phyloP scores from a whole-genome alignment of 2,113 vertebrate species.

The Engraulis encrasicolus region DNA sequence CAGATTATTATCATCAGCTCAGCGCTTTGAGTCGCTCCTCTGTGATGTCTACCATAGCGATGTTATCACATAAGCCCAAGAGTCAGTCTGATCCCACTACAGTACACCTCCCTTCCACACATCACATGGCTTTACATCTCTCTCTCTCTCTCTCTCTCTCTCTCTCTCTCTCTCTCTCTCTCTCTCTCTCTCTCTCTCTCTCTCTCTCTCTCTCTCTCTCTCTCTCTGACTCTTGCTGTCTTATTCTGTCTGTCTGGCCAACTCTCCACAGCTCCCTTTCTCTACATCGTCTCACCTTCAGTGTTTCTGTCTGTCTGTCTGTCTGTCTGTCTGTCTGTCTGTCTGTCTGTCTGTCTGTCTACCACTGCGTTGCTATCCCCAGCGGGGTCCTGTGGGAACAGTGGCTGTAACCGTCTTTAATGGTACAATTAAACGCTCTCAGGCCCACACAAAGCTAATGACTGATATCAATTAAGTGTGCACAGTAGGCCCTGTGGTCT shows the following conservation, averaged over 20 bases:
- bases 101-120: slow-evolving; percentile 28
- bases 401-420: slow-evolving; percentile 24
- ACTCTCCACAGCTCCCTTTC: not conserved
- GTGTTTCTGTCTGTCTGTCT: not conserved
- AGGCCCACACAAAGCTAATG: slow-evolving; percentile 22
- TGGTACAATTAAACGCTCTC: slow-evolving; percentile 14
- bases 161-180: not conserved
- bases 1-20: slow-evolving; percentile 48
- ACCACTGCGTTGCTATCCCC: not conserved
- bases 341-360: not conserved
- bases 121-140: slow-evolving; percentile 5
- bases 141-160: slow-evolving; percentile 15
- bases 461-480: slow-evolving; percentile 26
- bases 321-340: not conserved
- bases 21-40: slow-evolving; percentile 40
- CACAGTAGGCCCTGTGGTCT: slow-evolving; percentile 15
- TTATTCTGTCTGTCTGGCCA: too few relatives aligned
- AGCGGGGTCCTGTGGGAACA: slow-evolving; percentile 30
- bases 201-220: not conserved
- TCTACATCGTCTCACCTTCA: not conserved
- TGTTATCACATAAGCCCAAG: slow-evolving; percentile 59
- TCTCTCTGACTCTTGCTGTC: too few relatives aligned
- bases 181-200: not conserved
- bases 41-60: slow-evolving; percentile 44
- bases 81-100: slow-evolving; percentile 12